A percentile compares a stretch with the other conserved stretches of the same genome.
phyloP scores from a whole-genome alignment of 2,888 invertebrate species.

The Embidobia sp. region DNA sequence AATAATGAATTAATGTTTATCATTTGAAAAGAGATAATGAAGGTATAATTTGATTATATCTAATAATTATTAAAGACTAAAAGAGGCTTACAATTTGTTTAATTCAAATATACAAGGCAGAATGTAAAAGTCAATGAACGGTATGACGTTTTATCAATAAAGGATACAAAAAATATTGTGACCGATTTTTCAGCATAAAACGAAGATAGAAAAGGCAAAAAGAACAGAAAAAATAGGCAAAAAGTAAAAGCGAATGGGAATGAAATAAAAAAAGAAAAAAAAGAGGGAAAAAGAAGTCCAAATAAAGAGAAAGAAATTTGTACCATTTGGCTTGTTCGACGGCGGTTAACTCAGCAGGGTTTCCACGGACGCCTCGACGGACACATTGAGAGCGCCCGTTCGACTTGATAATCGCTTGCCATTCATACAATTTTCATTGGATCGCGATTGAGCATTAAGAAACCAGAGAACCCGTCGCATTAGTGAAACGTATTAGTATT shows the following conservation, averaged over 20 bases:
- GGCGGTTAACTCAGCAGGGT: slow-evolving; percentile 80
- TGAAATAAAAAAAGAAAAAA: slow-evolving; percentile 22
- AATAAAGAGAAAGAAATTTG: slow-evolving; percentile 72
- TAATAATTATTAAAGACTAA: no score
- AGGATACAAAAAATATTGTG: no score
- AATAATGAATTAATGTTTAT: no score
- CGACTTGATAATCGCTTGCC: slow-evolving; percentile 81
- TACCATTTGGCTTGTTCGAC: slow-evolving; percentile 76
- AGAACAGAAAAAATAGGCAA: slow-evolving; percentile 43
- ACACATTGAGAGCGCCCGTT: slow-evolving; percentile 81
- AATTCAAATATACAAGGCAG: no score
- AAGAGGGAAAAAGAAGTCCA: slow-evolving; percentile 48
- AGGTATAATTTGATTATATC: no score
- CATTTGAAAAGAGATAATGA: no score
- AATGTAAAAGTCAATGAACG: no score
- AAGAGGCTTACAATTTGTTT: no score
- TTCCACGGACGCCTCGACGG: slow-evolving; percentile 81
- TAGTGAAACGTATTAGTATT: slow-evolving; percentile 80
- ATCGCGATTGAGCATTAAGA: slow-evolving; percentile 82
- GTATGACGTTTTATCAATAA: no score
- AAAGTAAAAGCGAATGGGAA: slow-evolving; percentile 8
- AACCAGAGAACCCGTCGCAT: slow-evolving; percentile 72
- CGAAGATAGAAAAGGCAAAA: neutral
- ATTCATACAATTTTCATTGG: slow-evolving; percentile 81
- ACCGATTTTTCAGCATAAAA: no score